Conservation (phyloP, 2,888 invertebrate species). For the Muschampia plurimacula region DNA sequence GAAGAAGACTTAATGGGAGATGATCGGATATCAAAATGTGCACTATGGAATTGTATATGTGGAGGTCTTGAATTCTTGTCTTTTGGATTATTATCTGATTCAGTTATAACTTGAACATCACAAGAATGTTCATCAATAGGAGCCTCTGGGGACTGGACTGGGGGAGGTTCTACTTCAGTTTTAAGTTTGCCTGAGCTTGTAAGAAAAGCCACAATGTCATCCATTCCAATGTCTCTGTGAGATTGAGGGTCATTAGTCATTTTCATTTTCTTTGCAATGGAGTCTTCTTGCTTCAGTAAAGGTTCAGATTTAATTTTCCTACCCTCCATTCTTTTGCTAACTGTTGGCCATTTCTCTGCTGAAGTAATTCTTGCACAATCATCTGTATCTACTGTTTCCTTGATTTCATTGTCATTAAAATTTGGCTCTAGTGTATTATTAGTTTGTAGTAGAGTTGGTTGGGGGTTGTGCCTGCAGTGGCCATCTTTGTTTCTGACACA, state of each 20-base stretch:
- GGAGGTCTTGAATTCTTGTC: slow-evolving; percentile 53
- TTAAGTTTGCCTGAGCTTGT: slow-evolving; percentile 45
- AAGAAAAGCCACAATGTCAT: slow-evolving; percentile 57
- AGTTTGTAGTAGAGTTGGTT: slow-evolving; percentile 49
- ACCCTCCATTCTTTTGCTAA: slow-evolving; percentile 57
- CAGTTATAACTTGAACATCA: slow-evolving; percentile 29
- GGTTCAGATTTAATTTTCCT: slow-evolving; percentile 62
- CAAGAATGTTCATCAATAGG: slow-evolving; percentile 39
- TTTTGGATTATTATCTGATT: slow-evolving; percentile 43
- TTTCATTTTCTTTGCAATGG: slow-evolving; percentile 60
- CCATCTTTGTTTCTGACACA: slow-evolving; percentile 75
- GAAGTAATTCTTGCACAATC: slow-evolving; percentile 71
- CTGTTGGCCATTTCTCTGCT: slow-evolving; percentile 69
- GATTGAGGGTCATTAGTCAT: slow-evolving; percentile 48
- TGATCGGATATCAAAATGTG: slow-evolving; percentile 78
- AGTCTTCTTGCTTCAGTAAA: slow-evolving; percentile 48
- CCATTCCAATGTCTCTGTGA: slow-evolving; percentile 61
- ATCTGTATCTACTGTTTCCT: slow-evolving; percentile 52
- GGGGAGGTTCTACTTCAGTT: slow-evolving; percentile 40
- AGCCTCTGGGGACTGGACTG: slow-evolving; percentile 13
- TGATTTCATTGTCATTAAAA: slow-evolving; percentile 53
- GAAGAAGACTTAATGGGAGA: slow-evolving; percentile 78
- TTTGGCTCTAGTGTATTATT: slow-evolving; percentile 50
- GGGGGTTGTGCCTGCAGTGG: slow-evolving; percentile 69
- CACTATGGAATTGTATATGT: slow-evolving; percentile 71